Evolutionary conservation across 2,888 invertebrate genomes (phyloP), one percentile per base, ranked within the genome.

Genomic region (Acholoe squamosa): DNA sequence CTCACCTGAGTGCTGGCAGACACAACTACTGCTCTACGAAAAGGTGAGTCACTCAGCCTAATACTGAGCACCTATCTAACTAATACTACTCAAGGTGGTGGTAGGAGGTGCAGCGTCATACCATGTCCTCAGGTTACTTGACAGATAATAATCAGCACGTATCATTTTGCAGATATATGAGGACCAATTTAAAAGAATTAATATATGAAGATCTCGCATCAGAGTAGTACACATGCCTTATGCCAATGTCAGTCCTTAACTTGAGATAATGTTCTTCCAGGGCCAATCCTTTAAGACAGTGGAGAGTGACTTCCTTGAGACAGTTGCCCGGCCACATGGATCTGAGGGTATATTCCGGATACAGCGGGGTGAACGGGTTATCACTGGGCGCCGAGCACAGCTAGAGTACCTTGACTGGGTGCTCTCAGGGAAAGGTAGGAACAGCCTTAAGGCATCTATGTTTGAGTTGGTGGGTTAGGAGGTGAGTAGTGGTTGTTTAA

Each of bases 241-340:
- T 56, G 25, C 76, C 84, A 25, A 91, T 89, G 25, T 54, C 0
- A n/a, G 5, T 61, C 61, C 3, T 61, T 61, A 3, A 43, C 43
- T 43, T 43, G 14, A 3, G 5, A 61, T 61, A 1, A 61, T 61
- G 3, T 1, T 54, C 77, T 67, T 43, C 14, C 67, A 92, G 92
- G 90, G 91, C 7, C 71, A 91, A 31, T 54, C 84, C 19, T 91
- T 90, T 84, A 67, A 71, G 22, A 89, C 89, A 22, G 71, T 76
- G 19, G 54, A 89, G 33, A 71, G 91, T 80, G 89, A 91, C 52
- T 88, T 90, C 52, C 34, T 91, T 19, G 91, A 92, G 54, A 33
- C 91, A 61, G 90, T 92, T 56, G 91, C 91, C 31, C 92, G 91
- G 28, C 89, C 91, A 19, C 88, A 90, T 16, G 92, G 92, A 16